Evolutionary conservation across 2,888 invertebrate species (phyloP), one percentile per base, ranked within the genome.

Genomic region (Himalopsyche kuldschensis): DNA sequence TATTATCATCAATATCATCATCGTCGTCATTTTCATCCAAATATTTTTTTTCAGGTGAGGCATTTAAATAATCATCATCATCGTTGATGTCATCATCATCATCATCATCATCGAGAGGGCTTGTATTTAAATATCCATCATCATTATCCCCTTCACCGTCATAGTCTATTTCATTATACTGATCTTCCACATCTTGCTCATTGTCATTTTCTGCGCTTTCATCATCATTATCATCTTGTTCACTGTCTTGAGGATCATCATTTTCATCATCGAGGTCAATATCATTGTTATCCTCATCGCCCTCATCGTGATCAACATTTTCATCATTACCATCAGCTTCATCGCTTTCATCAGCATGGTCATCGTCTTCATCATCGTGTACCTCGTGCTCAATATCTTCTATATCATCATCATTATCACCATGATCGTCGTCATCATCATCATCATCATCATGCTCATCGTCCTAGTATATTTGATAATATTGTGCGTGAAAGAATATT

Each of bases 361-460:
- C 88, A 84, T 89, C 89, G 82, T 89, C 89, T 77, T 88, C 87
- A 47, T 87, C 88, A 46, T 87, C 86, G 46, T 86, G 84, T 75
- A 86, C 78, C 87, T 87, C 83, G 31, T 81, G 87, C 55, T 88
- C 87, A 85, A 89, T 88, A 20, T 87, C 87, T 84, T 88, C 88
- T 6, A 88, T 88, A 85, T 90, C 89, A 80, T 90, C 89, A 84
- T 91, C 89, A 17, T 89, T 88, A 46, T 90, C 87, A 35, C 88
- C 88, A 78, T 86, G 89, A 82, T 90, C 89, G 17, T 89, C 88
- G 31, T 90, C 87, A 47, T 89, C 87, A 55, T 89, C 86, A 41
- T 85, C 84, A 35, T 86, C 81, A 30, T 87, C 86, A 41, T 87
- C 87, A 87, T 90, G 89, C 83, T 91, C 91, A 84, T 90, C 91